Conservation (phyloP, 1,140 invertebrate species). For the Copidosoma floridanum region DNA sequence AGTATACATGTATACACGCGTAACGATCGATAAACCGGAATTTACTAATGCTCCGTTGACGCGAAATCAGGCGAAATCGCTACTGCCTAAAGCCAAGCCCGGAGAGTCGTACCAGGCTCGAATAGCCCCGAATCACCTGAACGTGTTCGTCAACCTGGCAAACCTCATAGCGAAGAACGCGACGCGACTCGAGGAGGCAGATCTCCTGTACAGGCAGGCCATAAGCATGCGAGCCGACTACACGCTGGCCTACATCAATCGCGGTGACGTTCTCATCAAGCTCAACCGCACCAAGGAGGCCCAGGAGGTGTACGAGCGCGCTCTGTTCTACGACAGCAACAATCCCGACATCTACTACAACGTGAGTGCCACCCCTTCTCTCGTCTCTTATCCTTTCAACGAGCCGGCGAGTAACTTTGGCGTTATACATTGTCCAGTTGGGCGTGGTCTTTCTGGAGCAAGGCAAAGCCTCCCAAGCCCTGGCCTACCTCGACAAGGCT, state of each 20-base stretch:
- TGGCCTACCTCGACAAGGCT: conserved; percentile 90
- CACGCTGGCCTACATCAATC: conserved; percentile 95
- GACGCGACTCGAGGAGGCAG: conserved; percentile 88
- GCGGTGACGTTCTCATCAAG: conserved; percentile 94
- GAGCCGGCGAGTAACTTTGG: background rate
- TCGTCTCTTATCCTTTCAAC: too few species aligned
- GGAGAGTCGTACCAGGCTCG: conserved; percentile 93
- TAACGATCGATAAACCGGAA: too few species aligned
- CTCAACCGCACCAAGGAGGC: conserved; percentile 93
- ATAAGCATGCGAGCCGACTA: conserved; percentile 97
- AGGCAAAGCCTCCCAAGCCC: conserved; percentile 84
- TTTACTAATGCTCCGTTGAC: background rate
- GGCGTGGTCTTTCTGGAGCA: conserved; percentile 93
- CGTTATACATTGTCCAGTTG: too few species aligned
- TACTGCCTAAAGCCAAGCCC: conserved; percentile 86
- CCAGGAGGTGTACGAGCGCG: conserved; percentile 90
- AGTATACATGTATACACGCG: too few species aligned
- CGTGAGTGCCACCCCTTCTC: conserved; percentile 67
- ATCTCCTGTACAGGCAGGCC: conserved; percentile 88
- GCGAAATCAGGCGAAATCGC: conserved; percentile 74
- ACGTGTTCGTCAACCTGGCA: conserved; percentile 93
- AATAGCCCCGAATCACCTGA: conserved; percentile 93
- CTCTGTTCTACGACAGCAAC: conserved; percentile 87
- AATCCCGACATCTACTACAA: conserved; percentile 98
- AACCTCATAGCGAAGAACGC: conserved; percentile 93